Conservation (phyloP, 2,888 invertebrate species). For the Selenia dentaria region DNA sequence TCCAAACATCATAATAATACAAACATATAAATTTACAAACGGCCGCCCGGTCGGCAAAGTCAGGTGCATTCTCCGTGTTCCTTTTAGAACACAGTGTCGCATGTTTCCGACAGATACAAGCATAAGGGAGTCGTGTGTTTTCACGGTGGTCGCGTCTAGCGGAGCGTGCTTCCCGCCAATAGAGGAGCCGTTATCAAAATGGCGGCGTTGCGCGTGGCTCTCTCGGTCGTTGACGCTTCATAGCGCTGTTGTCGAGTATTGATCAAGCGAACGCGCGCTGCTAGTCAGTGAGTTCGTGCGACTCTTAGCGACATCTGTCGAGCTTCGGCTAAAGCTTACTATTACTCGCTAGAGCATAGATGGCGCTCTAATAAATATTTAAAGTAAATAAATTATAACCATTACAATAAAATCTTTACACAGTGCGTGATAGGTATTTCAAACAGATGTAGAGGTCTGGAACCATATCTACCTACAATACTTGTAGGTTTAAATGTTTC, state of each 20-base stretch:
- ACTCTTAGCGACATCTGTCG: constrained; percentile 63
- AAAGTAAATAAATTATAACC: no score
- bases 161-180: constrained; percentile 35
- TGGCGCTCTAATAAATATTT: constrained; percentile 45
- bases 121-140: constrained; percentile 21
- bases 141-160: constrained; percentile 34
- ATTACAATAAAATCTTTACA: no score
- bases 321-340: constrained; percentile 12
- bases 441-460: no score
- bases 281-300: constrained; percentile 25
- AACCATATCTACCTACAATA: no score
- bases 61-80: constrained; percentile 18
- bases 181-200: constrained; percentile 76
- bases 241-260: constrained; percentile 44
- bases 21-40: no score
- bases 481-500: no score
- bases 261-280: constrained; percentile 42
- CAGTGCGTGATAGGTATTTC: no score
- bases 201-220: constrained; percentile 58
- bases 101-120: constrained; percentile 13
- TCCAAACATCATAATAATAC: no score
- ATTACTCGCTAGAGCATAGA: constrained; percentile 37
- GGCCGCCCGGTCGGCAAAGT: no score
- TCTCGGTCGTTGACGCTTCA: constrained; percentile 71
- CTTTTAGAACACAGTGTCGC: constrained; percentile 28